These are phyloP conservation scores for Sarcophaga subvicina DNA, from an alignment of 2,888 invertebrate genomes.

Conservation along the genomic window DNA sequence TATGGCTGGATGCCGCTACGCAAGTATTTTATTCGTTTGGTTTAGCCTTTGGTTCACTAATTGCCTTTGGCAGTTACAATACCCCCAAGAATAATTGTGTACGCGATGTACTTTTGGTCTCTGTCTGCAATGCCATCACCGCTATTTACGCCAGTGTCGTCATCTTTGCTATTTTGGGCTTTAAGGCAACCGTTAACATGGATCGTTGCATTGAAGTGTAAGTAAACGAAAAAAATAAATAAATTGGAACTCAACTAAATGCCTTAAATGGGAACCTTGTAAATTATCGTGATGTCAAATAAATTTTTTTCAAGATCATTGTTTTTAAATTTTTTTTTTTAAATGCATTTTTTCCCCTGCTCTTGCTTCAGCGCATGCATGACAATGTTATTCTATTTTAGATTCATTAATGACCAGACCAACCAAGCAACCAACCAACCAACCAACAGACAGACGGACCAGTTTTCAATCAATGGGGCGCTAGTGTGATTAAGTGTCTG, in stretches of 20 bases:
- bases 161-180: slow-evolving; percentile 97
- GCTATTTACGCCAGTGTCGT: slow-evolving; percentile 97
- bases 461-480: slow-evolving; percentile 52
- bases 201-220: slow-evolving; percentile 90
- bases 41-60: slow-evolving; percentile 96
- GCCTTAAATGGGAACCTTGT: not conserved
- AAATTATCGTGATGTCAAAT: not conserved
- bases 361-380: not conserved
- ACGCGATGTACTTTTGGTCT: slow-evolving; percentile 94
- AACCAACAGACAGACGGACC: not conserved
- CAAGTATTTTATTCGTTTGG: slow-evolving; percentile 99
- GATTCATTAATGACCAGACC: slow-evolving; percentile 37
- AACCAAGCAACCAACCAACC: not conserved
- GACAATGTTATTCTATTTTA: slow-evolving; percentile 34
- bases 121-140: slow-evolving; percentile 95
- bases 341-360: not conserved
- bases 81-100: slow-evolving; percentile 97
- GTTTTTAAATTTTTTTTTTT: not conserved
- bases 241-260: not conserved
- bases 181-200: slow-evolving; percentile 96
- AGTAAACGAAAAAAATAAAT: slow-evolving; percentile 76
- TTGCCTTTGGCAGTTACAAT: slow-evolving; percentile 98
- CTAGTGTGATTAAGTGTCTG: slow-evolving; percentile 43
- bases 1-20: slow-evolving; percentile 98
- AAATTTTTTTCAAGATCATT: slow-evolving; percentile 51